phyloP scores from a whole-genome alignment of 2,113 vertebrate genomes.

The Neofelis nebulosa region DNA sequence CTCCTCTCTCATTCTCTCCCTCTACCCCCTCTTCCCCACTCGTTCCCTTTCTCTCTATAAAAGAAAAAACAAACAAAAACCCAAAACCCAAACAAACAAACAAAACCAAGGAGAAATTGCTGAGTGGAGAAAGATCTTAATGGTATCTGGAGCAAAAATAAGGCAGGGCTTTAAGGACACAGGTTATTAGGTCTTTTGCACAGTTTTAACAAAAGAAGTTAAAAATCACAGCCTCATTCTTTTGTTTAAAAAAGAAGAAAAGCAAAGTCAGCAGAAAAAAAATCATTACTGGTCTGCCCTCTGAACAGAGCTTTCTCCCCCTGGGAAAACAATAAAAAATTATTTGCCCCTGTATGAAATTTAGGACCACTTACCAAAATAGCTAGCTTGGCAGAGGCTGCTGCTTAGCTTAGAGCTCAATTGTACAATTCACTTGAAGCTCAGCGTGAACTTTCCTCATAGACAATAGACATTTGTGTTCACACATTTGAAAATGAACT shows the following conservation, averaged over 20 bases:
- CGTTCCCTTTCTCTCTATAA: too few species aligned
- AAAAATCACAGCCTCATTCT: conserved; percentile 42
- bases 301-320: conserved; percentile 26
- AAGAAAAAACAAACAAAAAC: too few species aligned
- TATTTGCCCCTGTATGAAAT: conserved; percentile 56
- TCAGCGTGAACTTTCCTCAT: conserved; percentile 7
- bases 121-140: neutral
- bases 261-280: neutral
- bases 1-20: too few species aligned
- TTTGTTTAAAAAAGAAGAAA: neutral
- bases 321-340: conserved; percentile 60
- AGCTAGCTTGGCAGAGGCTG: conserved; percentile 23
- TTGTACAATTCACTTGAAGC: neutral
- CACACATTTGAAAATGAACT: conserved; percentile 65
- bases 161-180: neutral
- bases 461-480: conserved; percentile 57
- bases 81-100: too few species aligned
- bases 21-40: too few species aligned
- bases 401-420: neutral
- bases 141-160: neutral
- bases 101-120: neutral
- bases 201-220: conserved; percentile 33
- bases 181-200: neutral
- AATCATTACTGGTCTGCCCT: neutral
- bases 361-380: conserved; percentile 63